These are phyloP conservation scores for Nineta flava DNA, from an alignment of 2,888 invertebrate genomes.

Conservation along the genomic window DNA sequence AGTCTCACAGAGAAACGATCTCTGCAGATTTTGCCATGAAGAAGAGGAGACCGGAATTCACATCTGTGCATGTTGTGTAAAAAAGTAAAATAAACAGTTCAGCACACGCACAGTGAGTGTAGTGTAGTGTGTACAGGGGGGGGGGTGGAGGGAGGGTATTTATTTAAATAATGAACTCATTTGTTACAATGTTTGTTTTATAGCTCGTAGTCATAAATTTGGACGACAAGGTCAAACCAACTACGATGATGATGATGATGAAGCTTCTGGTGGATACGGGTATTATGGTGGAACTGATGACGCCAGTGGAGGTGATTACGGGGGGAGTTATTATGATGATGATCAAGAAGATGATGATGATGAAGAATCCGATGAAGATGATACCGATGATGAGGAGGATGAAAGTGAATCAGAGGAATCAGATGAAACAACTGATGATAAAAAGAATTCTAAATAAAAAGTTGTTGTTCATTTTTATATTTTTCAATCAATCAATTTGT, in stretches of 20 bases:
- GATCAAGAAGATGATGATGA: constrained; percentile 31
- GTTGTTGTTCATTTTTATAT: no score
- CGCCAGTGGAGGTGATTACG: constrained; percentile 22
- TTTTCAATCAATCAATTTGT: no score
- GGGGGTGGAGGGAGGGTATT: no score
- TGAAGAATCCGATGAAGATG: constrained; percentile 24
- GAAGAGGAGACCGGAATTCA: no score
- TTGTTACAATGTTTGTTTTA: constrained; percentile 22
- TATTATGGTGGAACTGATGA: constrained; percentile 26
- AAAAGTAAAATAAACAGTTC: no score
- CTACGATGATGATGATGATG: constrained; percentile 45
- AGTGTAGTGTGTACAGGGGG: no score
- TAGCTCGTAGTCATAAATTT: constrained; percentile 66
- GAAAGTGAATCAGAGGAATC: not conserved
- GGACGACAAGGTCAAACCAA: constrained; percentile 62
- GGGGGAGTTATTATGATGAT: constrained; percentile 29
- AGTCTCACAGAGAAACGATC: no score
- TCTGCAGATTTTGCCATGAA: no score
- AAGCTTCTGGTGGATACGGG: constrained; percentile 36
- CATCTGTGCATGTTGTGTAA: no score
- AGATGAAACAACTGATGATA: not conserved
- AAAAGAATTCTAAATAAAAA: not conserved
- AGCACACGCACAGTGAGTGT: no score
- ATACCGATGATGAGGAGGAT: constrained; percentile 21
- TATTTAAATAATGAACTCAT: no score